Evolutionary conservation across 2,113 vertebrate species (phyloP).

Genomic region (Podiceps cristatus): DNA sequence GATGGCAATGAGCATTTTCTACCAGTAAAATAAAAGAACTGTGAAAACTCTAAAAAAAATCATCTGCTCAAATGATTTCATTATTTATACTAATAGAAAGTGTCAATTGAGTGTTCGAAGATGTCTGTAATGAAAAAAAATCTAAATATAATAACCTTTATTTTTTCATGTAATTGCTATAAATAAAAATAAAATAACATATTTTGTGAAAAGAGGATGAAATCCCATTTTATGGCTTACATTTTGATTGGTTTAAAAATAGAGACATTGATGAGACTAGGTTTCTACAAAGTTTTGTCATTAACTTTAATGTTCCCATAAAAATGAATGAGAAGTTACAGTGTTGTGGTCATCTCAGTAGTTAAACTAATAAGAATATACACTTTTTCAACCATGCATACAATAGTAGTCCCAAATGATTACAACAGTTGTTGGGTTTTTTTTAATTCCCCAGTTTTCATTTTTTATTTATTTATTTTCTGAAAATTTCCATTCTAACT

Average conservation of each 20-base stretch:
- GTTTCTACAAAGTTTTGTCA: conserved; percentile 3
- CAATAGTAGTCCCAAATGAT: not conserved
- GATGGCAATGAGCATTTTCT: conserved; percentile 10
- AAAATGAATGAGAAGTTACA: conserved; percentile 13
- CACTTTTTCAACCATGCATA: not conserved
- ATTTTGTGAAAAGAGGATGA: not conserved
- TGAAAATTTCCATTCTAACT: not conserved
- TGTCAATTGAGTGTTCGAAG: not conserved
- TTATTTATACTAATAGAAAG: not conserved
- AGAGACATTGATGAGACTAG: not conserved
- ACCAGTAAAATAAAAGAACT: conserved; percentile 10
- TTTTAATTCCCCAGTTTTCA: not conserved
- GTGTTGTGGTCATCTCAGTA: not conserved
- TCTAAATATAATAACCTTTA: not conserved
- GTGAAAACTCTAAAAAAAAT: not conserved
- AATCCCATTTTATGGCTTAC: not conserved
- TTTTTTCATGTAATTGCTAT: not conserved
- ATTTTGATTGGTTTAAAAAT: conserved; percentile 8
- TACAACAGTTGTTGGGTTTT: not conserved
- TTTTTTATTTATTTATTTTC: not conserved
- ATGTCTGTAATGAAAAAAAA: not conserved
- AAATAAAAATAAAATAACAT: not conserved
- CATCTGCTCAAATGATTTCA: not conserved
- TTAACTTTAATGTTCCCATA: conserved; percentile 7
- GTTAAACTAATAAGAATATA: conserved; percentile 13